Percentiles rank a stretch among this genome's conserved stretches.
phyloP scores from a whole-genome alignment of 2,888 invertebrate species.

The Eledona agricola region DNA sequence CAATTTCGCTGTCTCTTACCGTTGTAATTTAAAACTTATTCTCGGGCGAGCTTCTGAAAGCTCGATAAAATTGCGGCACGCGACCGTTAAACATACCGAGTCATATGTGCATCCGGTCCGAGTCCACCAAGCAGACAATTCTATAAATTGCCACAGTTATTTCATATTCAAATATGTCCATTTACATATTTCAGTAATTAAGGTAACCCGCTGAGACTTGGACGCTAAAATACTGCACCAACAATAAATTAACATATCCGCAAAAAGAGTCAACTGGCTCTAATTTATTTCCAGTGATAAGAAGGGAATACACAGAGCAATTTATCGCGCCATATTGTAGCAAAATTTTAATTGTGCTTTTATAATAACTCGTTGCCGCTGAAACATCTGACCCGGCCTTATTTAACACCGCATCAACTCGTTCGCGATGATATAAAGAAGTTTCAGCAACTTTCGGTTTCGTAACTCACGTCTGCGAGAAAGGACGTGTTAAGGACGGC shows the following conservation, averaged over 20 bases:
- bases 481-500: slow-evolving; percentile 17
- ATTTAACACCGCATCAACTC: background rate
- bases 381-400: background rate
- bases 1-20: slow-evolving; percentile 55
- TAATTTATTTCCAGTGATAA: slow-evolving; percentile 55
- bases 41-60: slow-evolving; percentile 17
- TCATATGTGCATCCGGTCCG: slow-evolving; percentile 52
- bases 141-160: slow-evolving; percentile 54
- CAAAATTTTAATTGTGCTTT: slow-evolving; percentile 25
- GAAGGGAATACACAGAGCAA: slow-evolving; percentile 50
- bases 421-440: no score
- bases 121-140: slow-evolving; percentile 53
- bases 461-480: no score
- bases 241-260: slow-evolving; percentile 54
- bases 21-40: slow-evolving; percentile 56
- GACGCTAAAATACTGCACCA: slow-evolving; percentile 54
- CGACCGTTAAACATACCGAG: slow-evolving; percentile 47
- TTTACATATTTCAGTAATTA: slow-evolving; percentile 61
- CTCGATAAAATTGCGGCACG: slow-evolving; percentile 37
- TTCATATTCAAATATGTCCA: slow-evolving; percentile 58
- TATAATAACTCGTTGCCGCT: background rate
- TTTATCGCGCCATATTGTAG: slow-evolving; percentile 47
- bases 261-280: slow-evolving; percentile 49
- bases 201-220: slow-evolving; percentile 51
- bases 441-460: no score